A percentile compares a stretch with the other conserved stretches of the same genome.
Conservation (phyloP, 2,797 vertebrate species). For the Enteromius radiatus region DNA sequence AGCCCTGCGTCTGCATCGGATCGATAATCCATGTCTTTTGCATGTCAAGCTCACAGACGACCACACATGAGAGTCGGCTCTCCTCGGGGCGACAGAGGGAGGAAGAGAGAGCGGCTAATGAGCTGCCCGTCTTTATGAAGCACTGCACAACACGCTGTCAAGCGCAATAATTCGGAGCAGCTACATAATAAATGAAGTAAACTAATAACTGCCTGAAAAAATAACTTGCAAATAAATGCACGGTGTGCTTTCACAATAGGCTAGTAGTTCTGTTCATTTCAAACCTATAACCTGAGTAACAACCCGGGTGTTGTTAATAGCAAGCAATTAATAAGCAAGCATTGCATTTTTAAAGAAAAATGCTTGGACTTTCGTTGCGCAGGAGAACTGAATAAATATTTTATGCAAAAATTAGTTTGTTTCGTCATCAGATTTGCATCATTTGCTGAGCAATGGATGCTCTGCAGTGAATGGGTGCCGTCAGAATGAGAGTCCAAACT, state of each 20-base stretch:
- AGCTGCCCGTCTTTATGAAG: conserved; percentile 22
- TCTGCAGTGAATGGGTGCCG: background rate
- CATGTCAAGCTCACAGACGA: conserved; percentile 9
- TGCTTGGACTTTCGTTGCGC: background rate
- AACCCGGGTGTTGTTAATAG: background rate
- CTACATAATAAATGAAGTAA: conserved; percentile 5
- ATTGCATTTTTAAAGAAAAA: background rate
- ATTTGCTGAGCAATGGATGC: background rate
- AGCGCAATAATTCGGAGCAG: background rate
- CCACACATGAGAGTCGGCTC: conserved; percentile 1
- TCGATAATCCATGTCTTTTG: conserved; percentile 47
- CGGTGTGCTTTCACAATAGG: background rate
- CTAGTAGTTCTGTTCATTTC: background rate
- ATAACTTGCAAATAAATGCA: background rate
- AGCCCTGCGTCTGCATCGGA: conserved; percentile 6
- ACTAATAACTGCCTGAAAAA: conserved; percentile 13
- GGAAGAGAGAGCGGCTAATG: conserved; percentile 33
- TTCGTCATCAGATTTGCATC: background rate
- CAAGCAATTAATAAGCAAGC: background rate
- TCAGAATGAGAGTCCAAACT: background rate
- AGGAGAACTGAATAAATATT: background rate
- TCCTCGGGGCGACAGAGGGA: conserved; percentile 17
- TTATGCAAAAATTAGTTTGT: background rate
- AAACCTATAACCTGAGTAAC: background rate
- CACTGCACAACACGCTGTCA: conserved; percentile 36